These are phyloP conservation scores for Eulemur macaco DNA, from an alignment of 2,113 vertebrate species.

Conservation along the genomic window DNA sequence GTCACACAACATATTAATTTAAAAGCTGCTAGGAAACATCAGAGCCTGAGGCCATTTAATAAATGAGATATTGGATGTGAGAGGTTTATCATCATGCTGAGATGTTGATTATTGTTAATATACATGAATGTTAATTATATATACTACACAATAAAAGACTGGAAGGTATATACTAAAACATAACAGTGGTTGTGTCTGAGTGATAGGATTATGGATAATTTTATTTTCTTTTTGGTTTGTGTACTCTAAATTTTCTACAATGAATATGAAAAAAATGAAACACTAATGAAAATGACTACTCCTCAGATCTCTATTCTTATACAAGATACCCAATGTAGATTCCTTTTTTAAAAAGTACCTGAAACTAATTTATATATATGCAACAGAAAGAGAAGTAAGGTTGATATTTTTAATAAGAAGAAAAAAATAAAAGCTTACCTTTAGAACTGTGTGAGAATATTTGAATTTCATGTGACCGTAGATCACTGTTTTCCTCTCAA, in stretches of 20 bases:
- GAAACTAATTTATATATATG: not conserved
- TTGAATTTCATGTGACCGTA: not conserved
- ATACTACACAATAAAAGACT: not conserved
- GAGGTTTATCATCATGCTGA: not conserved
- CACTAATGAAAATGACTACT: not conserved
- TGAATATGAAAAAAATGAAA: conserved; percentile 20
- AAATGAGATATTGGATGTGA: not conserved
- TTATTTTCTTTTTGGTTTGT: conserved; percentile 2
- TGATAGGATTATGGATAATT: not conserved
- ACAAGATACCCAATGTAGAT: not conserved
- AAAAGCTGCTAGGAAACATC: not conserved
- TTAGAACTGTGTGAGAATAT: not conserved
- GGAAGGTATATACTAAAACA: not conserved
- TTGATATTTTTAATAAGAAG: not conserved
- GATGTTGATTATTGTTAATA: not conserved
- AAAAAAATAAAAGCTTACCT: not conserved
- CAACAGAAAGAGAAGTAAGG: not conserved
- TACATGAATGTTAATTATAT: not conserved
- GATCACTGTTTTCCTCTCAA: not conserved
- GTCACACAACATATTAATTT: not conserved
- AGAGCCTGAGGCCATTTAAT: not conserved
- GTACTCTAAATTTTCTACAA: not conserved
- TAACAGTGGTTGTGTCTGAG: not conserved
- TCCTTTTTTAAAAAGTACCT: not conserved
- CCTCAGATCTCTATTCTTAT: not conserved